A percentile compares a stretch with the other conserved stretches of the same genome.
Conservation (phyloP, 2,888 invertebrate species). For the Leucozona laternaria region DNA sequence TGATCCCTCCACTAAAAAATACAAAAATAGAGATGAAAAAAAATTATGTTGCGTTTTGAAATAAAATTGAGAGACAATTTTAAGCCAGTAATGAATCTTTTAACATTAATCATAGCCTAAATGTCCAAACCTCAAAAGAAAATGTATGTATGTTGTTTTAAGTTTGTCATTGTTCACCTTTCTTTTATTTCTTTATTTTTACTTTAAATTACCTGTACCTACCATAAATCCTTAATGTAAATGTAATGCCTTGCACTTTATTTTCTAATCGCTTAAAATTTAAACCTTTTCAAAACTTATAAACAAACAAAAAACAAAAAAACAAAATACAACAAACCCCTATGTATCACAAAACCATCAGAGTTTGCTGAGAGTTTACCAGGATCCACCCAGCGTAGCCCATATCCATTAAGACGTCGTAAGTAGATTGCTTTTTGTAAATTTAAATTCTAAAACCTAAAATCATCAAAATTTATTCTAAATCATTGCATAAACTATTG, state of each 20-base stretch:
- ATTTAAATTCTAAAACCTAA: slow-evolving; percentile 25
- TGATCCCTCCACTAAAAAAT: no score
- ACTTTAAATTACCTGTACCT: background rate
- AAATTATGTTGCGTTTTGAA: no score
- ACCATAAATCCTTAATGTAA: background rate
- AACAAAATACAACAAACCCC: slow-evolving; percentile 46
- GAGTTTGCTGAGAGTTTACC: slow-evolving; percentile 95
- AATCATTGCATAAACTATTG: slow-evolving; percentile 53
- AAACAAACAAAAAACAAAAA: slow-evolving; percentile 44
- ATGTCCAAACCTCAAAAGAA: no score
- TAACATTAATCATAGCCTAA: no score
- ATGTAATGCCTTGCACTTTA: slow-evolving; percentile 16
- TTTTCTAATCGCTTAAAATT: slow-evolving; percentile 34
- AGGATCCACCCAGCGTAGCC: slow-evolving; percentile 92
- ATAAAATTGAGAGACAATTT: no score
- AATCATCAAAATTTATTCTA: slow-evolving; percentile 43
- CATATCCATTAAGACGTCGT: slow-evolving; percentile 93
- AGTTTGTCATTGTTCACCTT: background rate
- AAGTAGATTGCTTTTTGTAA: slow-evolving; percentile 85
- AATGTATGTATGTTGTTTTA: background rate
- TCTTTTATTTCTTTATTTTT: background rate
- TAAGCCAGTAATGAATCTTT: no score
- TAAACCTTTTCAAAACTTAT: slow-evolving; percentile 16
- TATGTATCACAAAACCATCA: slow-evolving; percentile 81
- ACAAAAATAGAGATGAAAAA: no score